These are phyloP conservation scores for Dicrostonyx torquatus DNA, from an alignment of 2,797 vertebrate genomes.

Conservation along the genomic window DNA sequence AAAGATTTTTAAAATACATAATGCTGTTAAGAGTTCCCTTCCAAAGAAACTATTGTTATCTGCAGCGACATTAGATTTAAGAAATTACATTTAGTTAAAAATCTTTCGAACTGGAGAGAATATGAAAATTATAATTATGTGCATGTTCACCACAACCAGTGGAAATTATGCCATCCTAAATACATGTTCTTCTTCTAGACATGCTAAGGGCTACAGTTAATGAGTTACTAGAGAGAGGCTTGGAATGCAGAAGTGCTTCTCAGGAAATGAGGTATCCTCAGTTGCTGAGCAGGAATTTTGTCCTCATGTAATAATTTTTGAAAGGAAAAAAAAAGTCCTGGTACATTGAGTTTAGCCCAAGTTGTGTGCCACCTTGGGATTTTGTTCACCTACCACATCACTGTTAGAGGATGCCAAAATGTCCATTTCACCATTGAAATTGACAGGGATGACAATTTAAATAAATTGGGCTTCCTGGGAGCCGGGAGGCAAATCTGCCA, in stretches of 20 bases:
- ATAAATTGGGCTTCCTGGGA: constrained; percentile 58
- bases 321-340: neutral
- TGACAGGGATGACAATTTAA: constrained; percentile 50
- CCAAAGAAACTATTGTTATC: neutral
- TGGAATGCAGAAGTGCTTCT: neutral
- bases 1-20: neutral
- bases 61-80: neutral
- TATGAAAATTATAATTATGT: neutral
- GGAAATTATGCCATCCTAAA: neutral
- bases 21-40: neutral
- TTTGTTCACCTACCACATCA: constrained; percentile 19
- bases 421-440: constrained; percentile 36
- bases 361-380: neutral
- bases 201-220: neutral
- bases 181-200: neutral
- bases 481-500: constrained; percentile 28
- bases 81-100: neutral
- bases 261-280: neutral
- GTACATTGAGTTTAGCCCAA: neutral
- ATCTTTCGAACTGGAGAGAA: neutral
- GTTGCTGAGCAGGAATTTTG: neutral
- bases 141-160: no score
- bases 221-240: neutral
- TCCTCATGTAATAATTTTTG: neutral
- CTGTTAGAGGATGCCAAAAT: constrained; percentile 23